These are phyloP conservation scores for Microchrysa polita DNA, from an alignment of 2,888 invertebrate genomes.

Conservation along the genomic window DNA sequence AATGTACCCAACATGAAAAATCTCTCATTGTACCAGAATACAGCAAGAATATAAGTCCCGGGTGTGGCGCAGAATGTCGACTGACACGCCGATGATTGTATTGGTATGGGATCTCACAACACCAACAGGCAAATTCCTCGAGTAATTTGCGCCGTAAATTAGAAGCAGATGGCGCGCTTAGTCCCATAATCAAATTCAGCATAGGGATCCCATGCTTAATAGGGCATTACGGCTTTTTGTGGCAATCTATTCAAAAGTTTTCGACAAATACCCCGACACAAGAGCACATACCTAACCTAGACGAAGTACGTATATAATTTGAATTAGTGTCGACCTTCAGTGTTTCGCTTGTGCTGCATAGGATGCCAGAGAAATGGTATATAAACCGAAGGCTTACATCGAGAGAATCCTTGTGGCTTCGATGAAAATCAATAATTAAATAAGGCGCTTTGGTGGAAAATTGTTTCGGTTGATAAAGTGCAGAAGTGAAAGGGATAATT, in stretches of 20 bases:
- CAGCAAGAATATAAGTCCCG: no score
- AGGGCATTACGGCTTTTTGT: slow-evolving; percentile 41
- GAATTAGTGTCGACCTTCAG: not conserved
- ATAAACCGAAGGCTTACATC: no score
- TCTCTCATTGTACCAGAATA: no score
- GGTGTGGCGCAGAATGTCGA: no score
- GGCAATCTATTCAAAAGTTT: slow-evolving; percentile 42
- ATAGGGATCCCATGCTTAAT: slow-evolving; percentile 36
- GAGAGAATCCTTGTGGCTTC: not conserved
- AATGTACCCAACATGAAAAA: no score
- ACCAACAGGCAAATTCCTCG: slow-evolving; percentile 10
- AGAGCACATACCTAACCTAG: not conserved
- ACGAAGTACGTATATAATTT: slow-evolving; percentile 4
- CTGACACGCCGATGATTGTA: no score
- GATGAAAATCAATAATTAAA: slow-evolving; percentile 42
- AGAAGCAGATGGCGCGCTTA: slow-evolving; percentile 44
- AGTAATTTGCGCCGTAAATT: slow-evolving; percentile 44
- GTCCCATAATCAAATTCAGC: slow-evolving; percentile 44
- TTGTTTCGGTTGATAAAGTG: slow-evolving; percentile 44
- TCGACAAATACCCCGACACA: slow-evolving; percentile 22
- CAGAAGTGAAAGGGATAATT: slow-evolving; percentile 43
- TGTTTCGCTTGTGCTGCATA: not conserved
- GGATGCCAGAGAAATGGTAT: no score
- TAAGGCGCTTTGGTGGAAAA: slow-evolving; percentile 35
- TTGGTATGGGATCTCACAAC: not conserved